Evolutionary conservation across 1,140 invertebrate species (phyloP), one percentile per base, ranked within the genome.

Genomic region (Heterodera schachtii): DNA sequence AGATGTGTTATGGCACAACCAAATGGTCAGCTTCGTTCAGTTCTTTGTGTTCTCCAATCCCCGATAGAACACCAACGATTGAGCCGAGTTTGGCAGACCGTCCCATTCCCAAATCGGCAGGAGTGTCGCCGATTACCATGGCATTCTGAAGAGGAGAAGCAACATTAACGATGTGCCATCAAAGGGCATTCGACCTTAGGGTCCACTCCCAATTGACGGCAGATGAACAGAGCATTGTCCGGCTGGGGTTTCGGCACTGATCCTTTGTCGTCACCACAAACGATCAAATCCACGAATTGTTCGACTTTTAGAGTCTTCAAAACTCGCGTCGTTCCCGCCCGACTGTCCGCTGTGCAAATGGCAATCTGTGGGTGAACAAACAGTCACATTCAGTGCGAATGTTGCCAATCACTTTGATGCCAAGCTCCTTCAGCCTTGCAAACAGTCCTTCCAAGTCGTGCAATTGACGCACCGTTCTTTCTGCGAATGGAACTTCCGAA

Each of bases 91-190:
- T 90, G 69, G 69, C 69, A 71, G 89, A 85, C 60, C 88, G 85
- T 19, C 90, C 91, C 90, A 92, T 91, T 64, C 88, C 88, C 77
- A 92, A 88, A 84, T 92, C 91, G 11, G 91, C 91, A 31, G 90
- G 86, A 8, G 91, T 92, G 84, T 92, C 91, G 3, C 91, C 91
- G 19, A 92, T 91, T 90, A 92, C 91, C 16, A 90, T 89, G 9
- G 91, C 87, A 16, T 91, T 84, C 87, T 90, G 60, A 81, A 90
- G 90, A 90, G 85, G 79, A 6, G 84, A 75, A 70, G 88, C 90
- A 57, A 90, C 90, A n/a, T 13, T n/a, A 84, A 52, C n/a, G 8
- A 81, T 6, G 16, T 73, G 3, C 19, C 0, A 8, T 1, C 41
- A 84, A 5, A 6, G 49, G 4, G 47, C 9, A 75, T 13, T 16